These are phyloP conservation scores for Megathymus violae DNA, from an alignment of 1,140 invertebrate species.

Conservation along the genomic window DNA sequence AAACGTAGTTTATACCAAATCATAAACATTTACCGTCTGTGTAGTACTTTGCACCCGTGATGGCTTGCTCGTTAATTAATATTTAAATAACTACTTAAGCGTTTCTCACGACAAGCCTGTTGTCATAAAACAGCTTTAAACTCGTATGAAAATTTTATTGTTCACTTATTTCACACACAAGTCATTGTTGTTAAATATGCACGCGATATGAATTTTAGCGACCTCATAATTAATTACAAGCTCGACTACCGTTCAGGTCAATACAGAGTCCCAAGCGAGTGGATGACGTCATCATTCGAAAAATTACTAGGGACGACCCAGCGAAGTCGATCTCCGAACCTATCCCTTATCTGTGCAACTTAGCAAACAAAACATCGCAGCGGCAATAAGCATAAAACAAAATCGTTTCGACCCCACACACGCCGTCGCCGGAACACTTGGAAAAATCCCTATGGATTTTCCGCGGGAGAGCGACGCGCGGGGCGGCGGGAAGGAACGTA, in stretches of 20 bases:
- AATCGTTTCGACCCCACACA: conserved; percentile 79
- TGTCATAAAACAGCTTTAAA: conserved; percentile 10
- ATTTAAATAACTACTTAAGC: conserved; percentile 28
- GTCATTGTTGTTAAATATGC: neutral
- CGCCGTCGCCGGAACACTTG: conserved; percentile 79
- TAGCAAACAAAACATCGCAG: conserved; percentile 80
- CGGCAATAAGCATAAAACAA: conserved; percentile 82
- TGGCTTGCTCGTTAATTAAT: conserved; percentile 40
- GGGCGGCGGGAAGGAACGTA: conserved; percentile 76
- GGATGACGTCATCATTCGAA: neutral
- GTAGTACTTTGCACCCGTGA: conserved; percentile 32
- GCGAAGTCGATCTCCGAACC: conserved; percentile 55
- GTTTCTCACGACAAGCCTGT: conserved; percentile 14
- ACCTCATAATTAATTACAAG: neutral
- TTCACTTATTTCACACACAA: neutral
- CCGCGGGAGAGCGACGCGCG: conserved; percentile 61
- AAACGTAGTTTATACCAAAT: neutral
- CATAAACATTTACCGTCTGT: neutral
- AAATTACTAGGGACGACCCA: conserved; percentile 44
- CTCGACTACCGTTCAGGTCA: no score
- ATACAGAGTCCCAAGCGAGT: no score
- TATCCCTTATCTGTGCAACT: conserved; percentile 76
- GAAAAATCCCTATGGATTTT: conserved; percentile 84
- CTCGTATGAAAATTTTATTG: neutral
- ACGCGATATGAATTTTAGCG: neutral